Base-by-base conservation (phyloP, 2,113 vertebrate genomes). In the Phylloscopus trochilus region DNA sequence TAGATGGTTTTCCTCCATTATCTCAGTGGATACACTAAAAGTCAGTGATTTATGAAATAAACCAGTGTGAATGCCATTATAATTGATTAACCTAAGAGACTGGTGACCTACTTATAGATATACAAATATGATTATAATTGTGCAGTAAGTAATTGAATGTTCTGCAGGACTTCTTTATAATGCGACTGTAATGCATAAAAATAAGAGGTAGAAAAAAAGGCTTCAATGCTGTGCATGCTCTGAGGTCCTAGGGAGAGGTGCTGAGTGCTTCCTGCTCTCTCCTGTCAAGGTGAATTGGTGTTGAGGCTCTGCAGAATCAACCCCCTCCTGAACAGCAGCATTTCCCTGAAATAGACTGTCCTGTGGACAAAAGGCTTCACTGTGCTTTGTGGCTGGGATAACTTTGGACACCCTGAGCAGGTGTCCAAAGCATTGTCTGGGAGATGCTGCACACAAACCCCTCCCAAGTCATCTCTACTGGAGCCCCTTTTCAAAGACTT, bases 41-140 rank as follows among this genome's bases (percentile, higher is more conserved):
- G 80, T 60, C 31, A 46, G 44, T 96, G 97, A 97, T 97, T 97
- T 97, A 97, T 97, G 94, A 95, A 97, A 95, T 87, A 97, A 96
- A 97, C 72, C 0, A 0, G 91, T 95, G 88, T 78, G 59, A 97
- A 83, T 83, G 52, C 93, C 78, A 95, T 96, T 97, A 94, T 95
- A 97, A 96, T 92, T 92, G 95, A 98, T 97, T 97, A 97, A 92
- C 76, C 70, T 96, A 88, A 96, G 93, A 95, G 93, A 96, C 88
- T 82, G 76, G 83, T 96, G 91, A 95, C 51, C 59, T 96, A 89
- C 92, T 97, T 93, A 74, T 62, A 95, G 85, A 90, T 94, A 96
- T 75, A 95, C 89, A 93, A 93, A 95, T 95, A 83, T 95, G 96
- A 97, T 97, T 97, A 93, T 95, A 87, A 97, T 91, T 94, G 89